These are phyloP conservation scores for Sphaerophoria rueppellii DNA, from an alignment of 2,888 invertebrate genomes.

Conservation along the genomic window DNA sequence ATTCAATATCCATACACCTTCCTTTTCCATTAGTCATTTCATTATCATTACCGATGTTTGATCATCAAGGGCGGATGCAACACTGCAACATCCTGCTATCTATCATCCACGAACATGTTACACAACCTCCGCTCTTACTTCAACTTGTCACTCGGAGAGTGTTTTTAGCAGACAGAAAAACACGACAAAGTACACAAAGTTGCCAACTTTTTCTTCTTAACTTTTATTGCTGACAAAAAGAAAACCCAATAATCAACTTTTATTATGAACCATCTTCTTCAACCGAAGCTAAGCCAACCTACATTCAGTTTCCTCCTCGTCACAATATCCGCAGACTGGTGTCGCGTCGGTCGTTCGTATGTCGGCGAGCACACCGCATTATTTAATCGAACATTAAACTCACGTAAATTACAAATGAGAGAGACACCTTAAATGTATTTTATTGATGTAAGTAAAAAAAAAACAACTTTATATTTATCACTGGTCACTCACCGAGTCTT, in stretches of 20 bases:
- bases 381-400: conserved; percentile 63
- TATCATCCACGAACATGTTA: conserved; percentile 52
- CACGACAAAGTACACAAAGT: conserved; percentile 4
- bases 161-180: background rate
- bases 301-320: conserved; percentile 62
- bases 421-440: conserved; percentile 17
- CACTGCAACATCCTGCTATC: conserved; percentile 54
- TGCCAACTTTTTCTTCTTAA: conserved; percentile 28
- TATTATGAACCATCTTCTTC: conserved; percentile 13
- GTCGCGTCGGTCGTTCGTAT: too few relatives aligned
- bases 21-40: background rate
- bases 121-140: conserved; percentile 57
- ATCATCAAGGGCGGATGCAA: conserved; percentile 43
- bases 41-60: conserved; percentile 45
- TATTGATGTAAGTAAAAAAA: conserved; percentile 43
- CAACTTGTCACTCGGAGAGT: background rate
- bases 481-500: conserved; percentile 10
- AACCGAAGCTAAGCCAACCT: conserved; percentile 49
- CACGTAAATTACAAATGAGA: conserved; percentile 37
- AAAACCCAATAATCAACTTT: background rate
- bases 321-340: conserved; percentile 17
- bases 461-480: conserved; percentile 1
- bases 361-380: background rate
- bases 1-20: background rate
- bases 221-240: conserved; percentile 9